Base-by-base conservation (phyloP, 2,888 invertebrate species). In the Drosophila pseudotalamancana region DNA sequence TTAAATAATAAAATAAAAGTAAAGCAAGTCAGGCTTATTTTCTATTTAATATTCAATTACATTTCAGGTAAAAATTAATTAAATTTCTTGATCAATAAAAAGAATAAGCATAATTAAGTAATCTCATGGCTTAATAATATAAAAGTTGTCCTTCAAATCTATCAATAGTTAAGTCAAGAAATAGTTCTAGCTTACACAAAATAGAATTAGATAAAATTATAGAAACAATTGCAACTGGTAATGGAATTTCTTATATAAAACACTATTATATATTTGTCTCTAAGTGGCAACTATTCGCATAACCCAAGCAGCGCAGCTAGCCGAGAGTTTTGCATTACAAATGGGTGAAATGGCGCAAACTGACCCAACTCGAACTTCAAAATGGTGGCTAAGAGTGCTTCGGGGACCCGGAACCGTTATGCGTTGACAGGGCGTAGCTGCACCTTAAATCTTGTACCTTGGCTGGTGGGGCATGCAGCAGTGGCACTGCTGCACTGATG, bases 341-440 rank as follows among this genome's bases (percentile, higher is more conserved):
- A 67, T 45, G 64, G 64, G 25, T 16, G 16, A 63, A 74, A 46
- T 42, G 39, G 25, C 18, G 35, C 37, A 19, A 57, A 35, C 65
- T 83, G 76, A 75, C 76, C 79, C 62, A 42, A 57, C 72, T 55
- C 45, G 18, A 62, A 66, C 64, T 72, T 40, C 42, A 61, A 73
- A 70, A 60, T 61, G 27, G 16, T 34, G 9, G 37, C 45, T 40
- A 45, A 57, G 40, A 65, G 50, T 53, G 43, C 23, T 11, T 50
- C 69, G 34, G 43, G 27, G 43, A 40, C 14, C 29, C 16, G 6
- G 39, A 43, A n/a, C 37, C 27, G 14, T 35, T 40, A 55, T 53
- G 56, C 54, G 70, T 57, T 51, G 54, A 57, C 65, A 57, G 35
- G 23, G 9, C 54, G 11, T 6, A 37, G 37, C 29, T 18, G 43